Conservation (phyloP, 2,113 vertebrate genomes). For the Rutilus rutilus region DNA sequence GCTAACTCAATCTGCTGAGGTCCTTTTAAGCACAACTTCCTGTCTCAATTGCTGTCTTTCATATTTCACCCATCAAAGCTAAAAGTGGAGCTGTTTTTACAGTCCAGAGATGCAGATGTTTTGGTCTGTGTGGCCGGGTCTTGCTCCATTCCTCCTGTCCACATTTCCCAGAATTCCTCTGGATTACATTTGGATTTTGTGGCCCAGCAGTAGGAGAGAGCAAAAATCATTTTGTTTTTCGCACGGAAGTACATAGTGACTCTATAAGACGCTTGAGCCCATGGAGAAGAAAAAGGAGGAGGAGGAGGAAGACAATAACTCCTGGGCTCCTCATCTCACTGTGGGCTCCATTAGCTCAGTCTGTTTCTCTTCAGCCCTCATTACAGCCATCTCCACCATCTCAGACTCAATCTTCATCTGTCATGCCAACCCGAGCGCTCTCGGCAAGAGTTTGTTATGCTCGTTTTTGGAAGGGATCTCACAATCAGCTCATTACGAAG, state of each 20-base stretch:
- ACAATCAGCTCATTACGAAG: constrained; percentile 16
- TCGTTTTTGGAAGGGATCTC: neutral
- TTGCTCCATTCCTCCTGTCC: constrained; percentile 24
- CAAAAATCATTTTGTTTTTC: neutral
- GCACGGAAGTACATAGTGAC: neutral
- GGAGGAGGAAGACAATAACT: constrained; percentile 20
- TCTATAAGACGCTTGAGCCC: neutral
- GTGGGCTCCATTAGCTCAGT: constrained; percentile 56
- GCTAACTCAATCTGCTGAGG: constrained; percentile 38
- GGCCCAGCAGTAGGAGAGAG: neutral
- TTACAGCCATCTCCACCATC: constrained; percentile 56
- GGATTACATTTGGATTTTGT: constrained; percentile 1
- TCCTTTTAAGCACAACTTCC: constrained; percentile 48
- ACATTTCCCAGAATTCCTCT: constrained; percentile 23
- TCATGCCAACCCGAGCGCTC: constrained; percentile 41
- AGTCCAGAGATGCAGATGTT: constrained; percentile 45
- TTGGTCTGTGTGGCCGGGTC: constrained; percentile 29
- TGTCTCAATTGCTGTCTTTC: constrained; percentile 46
- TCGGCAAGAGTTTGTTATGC: constrained; percentile 29
- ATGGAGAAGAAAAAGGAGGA: constrained; percentile 40
- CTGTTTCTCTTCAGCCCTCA: constrained; percentile 63
- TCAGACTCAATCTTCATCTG: constrained; percentile 43
- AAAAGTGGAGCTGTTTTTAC: constrained; percentile 43
- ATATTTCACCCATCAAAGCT: constrained; percentile 50
- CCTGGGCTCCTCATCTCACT: constrained; percentile 54